Conservation (phyloP, 2,888 invertebrate species). For the Andricus curvator region DNA sequence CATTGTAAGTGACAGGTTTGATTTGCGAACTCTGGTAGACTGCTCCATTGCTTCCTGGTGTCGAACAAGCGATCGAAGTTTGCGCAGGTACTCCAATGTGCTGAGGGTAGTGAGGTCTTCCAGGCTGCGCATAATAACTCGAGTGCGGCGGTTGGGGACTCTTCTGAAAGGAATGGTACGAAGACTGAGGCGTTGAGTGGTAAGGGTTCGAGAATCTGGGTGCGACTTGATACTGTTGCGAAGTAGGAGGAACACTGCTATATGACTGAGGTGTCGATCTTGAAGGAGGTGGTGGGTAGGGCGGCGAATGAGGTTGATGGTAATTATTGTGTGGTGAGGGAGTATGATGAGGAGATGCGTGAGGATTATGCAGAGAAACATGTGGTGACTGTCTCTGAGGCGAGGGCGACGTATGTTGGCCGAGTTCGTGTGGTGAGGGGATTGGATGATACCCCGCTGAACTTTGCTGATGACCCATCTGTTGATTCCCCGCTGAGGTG, state of each 20-base stretch:
- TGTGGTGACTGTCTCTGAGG: constrained; percentile 70
- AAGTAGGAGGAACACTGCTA: constrained; percentile 73
- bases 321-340: constrained; percentile 75
- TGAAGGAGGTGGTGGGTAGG: constrained; percentile 79
- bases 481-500: neutral
- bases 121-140: constrained; percentile 63
- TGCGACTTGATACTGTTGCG: constrained; percentile 75
- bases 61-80: constrained; percentile 40
- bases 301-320: constrained; percentile 77
- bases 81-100: constrained; percentile 51
- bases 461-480: constrained; percentile 31
- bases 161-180: constrained; percentile 76
- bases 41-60: constrained; percentile 45
- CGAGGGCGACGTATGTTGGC: constrained; percentile 64
- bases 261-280: constrained; percentile 80
- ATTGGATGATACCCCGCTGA: constrained; percentile 56
- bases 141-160: constrained; percentile 60
- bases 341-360: constrained; percentile 67
- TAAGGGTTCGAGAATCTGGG: constrained; percentile 78
- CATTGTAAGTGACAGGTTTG: constrained; percentile 67
- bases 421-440: constrained; percentile 56
- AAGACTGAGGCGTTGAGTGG: constrained; percentile 61
- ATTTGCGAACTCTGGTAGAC: constrained; percentile 59
- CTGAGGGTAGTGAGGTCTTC: constrained; percentile 59
- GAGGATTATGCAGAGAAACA: constrained; percentile 67